phyloP scores from a whole-genome alignment of 2,113 vertebrate genomes.

The Thunnus maccoyii region DNA sequence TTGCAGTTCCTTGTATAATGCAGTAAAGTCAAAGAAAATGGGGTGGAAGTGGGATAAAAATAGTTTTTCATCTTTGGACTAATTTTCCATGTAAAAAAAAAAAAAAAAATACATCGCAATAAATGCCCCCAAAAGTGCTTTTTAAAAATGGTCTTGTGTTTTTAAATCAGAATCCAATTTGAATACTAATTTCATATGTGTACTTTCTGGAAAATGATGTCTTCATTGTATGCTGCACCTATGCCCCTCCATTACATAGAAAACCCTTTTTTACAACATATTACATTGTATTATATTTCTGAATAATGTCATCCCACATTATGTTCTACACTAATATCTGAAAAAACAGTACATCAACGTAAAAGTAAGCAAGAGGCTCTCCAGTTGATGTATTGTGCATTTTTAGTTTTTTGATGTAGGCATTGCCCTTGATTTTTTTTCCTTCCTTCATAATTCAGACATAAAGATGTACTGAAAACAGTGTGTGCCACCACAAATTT shows the following conservation, averaged over 20 bases:
- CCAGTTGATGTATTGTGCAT: not conserved
- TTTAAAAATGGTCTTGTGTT: constrained; percentile 12
- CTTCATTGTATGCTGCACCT: constrained; percentile 1
- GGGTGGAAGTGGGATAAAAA: not conserved
- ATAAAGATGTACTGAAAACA: constrained; percentile 41
- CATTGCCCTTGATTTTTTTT: not conserved
- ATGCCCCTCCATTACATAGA: constrained; percentile 1
- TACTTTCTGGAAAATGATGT: constrained; percentile 1
- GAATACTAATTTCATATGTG: constrained; percentile 32
- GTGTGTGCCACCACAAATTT: constrained; percentile 51
- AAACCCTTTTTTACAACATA: not conserved
- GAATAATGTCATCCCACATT: not conserved
- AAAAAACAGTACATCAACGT: not conserved
- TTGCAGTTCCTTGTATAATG: constrained; percentile 5
- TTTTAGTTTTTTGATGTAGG: not conserved
- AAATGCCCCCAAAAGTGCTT: constrained; percentile 22
- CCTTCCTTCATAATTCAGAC: constrained; percentile 10
- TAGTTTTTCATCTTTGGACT: constrained; percentile 14
- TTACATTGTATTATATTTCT: not conserved
- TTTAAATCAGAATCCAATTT: constrained; percentile 32
- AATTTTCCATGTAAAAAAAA: constrained; percentile 5
- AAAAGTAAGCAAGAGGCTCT: not conserved
- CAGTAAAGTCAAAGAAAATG: not conserved
- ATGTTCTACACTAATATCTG: not conserved
- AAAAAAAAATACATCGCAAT: constrained; percentile 5